Percentiles rank a stretch among this genome's conserved stretches.
These are phyloP conservation scores for Halcyon smyrnensis DNA, from an alignment of 2,797 vertebrate species.

Conservation along the genomic window DNA sequence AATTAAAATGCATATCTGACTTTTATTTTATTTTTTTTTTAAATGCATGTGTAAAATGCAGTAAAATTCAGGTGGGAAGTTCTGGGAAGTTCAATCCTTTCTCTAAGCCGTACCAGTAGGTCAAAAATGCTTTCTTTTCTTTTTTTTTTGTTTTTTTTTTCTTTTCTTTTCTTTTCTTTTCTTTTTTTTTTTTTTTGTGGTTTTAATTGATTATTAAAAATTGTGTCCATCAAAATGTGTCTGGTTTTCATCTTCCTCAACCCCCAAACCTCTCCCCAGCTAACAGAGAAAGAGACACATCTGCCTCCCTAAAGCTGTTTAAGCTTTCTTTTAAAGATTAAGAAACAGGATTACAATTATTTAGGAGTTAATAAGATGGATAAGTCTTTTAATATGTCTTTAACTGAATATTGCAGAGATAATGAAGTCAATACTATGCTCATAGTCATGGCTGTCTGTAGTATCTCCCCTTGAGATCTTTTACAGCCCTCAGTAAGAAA, in stretches of 20 bases:
- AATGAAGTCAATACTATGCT: neutral
- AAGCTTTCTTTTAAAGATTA: neutral
- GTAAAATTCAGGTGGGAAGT: neutral
- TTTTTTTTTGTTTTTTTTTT: neutral
- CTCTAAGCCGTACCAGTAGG: neutral
- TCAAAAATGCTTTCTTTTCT: neutral
- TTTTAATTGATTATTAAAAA: neutral
- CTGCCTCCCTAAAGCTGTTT: neutral
- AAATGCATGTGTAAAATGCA: neutral
- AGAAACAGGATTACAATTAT: neutral
- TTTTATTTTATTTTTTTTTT: neutral
- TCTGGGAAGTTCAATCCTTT: neutral
- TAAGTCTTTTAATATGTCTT: neutral
- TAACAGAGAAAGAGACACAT: neutral
- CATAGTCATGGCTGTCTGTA: neutral
- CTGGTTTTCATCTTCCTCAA: neutral
- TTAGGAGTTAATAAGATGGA: neutral
- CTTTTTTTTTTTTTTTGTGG: neutral
- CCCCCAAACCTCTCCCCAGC: accelerated
- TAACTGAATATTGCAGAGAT: neutral
- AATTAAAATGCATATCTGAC: neutral
- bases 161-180: neutral
- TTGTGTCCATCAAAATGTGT: neutral
- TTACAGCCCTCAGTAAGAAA: neutral
- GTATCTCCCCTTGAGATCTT: neutral